phyloP scores from a whole-genome alignment of 2,113 vertebrate genomes.

The Chlorocebus sabaeus region DNA sequence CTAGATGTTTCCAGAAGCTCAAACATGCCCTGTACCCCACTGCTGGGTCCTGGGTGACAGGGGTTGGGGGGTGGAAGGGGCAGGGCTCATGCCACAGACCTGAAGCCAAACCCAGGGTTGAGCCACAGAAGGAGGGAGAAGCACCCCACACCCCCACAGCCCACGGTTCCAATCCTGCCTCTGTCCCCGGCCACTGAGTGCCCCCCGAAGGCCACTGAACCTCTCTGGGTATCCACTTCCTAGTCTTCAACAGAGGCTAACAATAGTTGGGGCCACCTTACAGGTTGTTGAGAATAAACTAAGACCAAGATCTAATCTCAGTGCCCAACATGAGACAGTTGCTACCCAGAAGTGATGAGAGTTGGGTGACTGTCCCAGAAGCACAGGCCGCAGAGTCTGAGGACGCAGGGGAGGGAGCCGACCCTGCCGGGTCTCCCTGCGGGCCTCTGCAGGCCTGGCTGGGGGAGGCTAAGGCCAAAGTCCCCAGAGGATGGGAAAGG shows the following conservation, averaged over 20 bases:
- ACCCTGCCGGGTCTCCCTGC: rapidly evolving
- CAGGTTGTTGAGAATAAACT: rapidly evolving
- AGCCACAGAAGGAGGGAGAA: background rate
- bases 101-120: background rate
- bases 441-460: background rate
- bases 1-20: background rate
- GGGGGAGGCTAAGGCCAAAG: background rate
- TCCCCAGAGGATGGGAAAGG: background rate
- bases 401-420: rapidly evolving
- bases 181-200: rapidly evolving
- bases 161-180: background rate
- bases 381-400: background rate
- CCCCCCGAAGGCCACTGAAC: rapidly evolving
- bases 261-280: rapidly evolving
- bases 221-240: background rate
- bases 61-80: too few relatives aligned
- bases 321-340: rapidly evolving
- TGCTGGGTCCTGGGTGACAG: background rate
- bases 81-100: rapidly evolving
- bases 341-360: rapidly evolving
- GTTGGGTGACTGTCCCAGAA: rapidly evolving
- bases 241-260: background rate
- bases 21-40: background rate
- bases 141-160: too few relatives aligned
- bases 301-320: rapidly evolving